These are phyloP conservation scores for Agrilus cyanescens DNA, from an alignment of 2,888 invertebrate species.

Conservation along the genomic window DNA sequence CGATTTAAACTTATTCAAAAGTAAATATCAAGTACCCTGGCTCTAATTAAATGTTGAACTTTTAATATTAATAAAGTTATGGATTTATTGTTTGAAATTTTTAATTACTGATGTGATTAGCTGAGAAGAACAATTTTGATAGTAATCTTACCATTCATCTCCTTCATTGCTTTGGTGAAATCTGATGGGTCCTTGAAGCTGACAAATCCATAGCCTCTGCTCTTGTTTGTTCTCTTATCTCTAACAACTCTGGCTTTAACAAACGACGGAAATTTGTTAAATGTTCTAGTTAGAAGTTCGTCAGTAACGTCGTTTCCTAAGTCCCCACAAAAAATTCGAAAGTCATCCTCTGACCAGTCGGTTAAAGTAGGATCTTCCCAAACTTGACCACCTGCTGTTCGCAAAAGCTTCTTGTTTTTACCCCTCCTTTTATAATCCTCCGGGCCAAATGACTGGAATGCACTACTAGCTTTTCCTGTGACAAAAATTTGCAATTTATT, in stretches of 20 bases:
- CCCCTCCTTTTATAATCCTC: conserved; percentile 38
- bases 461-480: conserved; percentile 41
- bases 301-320: conserved; percentile 98
- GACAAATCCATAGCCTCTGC: conserved; percentile 97
- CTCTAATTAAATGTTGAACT: too few relatives aligned
- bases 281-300: conserved; percentile 90
- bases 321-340: conserved; percentile 98
- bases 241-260: conserved; percentile 89
- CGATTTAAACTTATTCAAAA: too few relatives aligned
- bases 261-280: conserved; percentile 89
- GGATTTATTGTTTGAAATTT: too few relatives aligned
- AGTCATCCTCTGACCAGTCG: conserved; percentile 99
- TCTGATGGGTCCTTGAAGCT: conserved; percentile 97
- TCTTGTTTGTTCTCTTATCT: conserved; percentile 94
- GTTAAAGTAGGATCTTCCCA: conserved; percentile 93
- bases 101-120: too few relatives aligned
- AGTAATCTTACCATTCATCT: conserved; percentile 83
- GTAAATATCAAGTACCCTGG: too few relatives aligned
- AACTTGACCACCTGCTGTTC: conserved; percentile 85
- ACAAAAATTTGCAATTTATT: conserved; percentile 5
- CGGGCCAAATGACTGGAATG: conserved; percentile 43
- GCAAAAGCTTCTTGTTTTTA: conserved; percentile 56
- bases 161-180: conserved; percentile 96
- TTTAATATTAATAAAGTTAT: too few relatives aligned
- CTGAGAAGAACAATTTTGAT: neutral